Conservation (phyloP, 2,888 invertebrate genomes). For the Archaeoteleia sp. region DNA sequence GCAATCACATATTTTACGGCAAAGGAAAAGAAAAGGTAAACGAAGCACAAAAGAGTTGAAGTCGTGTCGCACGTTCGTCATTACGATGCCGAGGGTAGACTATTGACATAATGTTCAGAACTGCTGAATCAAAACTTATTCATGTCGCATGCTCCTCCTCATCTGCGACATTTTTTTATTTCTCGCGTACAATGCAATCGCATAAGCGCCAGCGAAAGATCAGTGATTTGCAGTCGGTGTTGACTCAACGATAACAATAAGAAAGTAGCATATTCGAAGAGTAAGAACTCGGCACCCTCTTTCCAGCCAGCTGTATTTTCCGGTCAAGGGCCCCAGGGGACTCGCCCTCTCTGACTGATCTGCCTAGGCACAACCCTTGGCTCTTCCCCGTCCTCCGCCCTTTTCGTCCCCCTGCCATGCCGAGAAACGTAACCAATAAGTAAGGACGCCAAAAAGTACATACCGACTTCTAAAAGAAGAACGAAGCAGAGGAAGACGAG, state of each 20-base stretch:
- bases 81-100: constrained; percentile 29
- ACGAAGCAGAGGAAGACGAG: constrained; percentile 37
- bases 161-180: constrained; percentile 22
- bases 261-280: constrained; percentile 52
- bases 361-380: constrained; percentile 46
- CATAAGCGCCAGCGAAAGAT: constrained; percentile 22
- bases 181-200: constrained; percentile 21
- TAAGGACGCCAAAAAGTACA: constrained; percentile 63
- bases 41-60: constrained; percentile 15
- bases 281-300: constrained; percentile 56
- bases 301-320: constrained; percentile 58
- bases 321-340: constrained; percentile 64
- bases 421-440: constrained; percentile 70
- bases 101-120: constrained; percentile 22
- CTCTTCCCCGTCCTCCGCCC: constrained; percentile 54
- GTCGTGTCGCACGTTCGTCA: constrained; percentile 16
- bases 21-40: constrained; percentile 2
- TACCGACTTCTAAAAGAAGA: too few relatives aligned
- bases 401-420: constrained; percentile 55
- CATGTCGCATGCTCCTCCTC: constrained; percentile 13
- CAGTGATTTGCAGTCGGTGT: constrained; percentile 52
- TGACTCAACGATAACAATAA: constrained; percentile 54
- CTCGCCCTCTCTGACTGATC: constrained; percentile 56
- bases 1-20: constrained; percentile 30
- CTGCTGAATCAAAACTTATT: constrained; percentile 19